Conservation (phyloP, 2,888 invertebrate species). For the Andricus quercusramuli region DNA sequence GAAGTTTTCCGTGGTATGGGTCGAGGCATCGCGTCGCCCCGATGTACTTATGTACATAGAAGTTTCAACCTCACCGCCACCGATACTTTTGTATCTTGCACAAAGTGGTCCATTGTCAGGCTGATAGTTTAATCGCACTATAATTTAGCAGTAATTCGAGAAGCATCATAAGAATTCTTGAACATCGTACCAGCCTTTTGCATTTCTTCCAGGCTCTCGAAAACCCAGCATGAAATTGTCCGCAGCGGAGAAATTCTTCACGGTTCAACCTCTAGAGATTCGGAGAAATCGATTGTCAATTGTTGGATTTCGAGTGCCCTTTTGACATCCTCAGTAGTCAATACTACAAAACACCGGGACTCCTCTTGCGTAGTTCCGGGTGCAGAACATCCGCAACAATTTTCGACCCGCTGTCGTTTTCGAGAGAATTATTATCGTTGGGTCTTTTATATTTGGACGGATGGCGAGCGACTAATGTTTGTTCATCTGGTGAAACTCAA, state of each 20-base stretch:
- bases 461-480: constrained; percentile 29
- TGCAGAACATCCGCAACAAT: constrained; percentile 17
- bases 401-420: constrained; percentile 24
- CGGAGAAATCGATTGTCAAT: constrained; percentile 9
- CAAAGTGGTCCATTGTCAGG: constrained; percentile 59
- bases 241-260: neutral
- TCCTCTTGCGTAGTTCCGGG: constrained; percentile 18
- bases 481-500: constrained; percentile 23
- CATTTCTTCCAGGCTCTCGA: neutral
- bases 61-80: neutral
- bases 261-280: neutral
- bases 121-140: constrained; percentile 59
- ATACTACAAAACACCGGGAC: neutral
- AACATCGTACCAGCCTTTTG: neutral
- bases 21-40: neutral
- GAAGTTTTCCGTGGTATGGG: neutral
- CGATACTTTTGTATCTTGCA: constrained; percentile 30
- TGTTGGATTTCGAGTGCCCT: constrained; percentile 23
- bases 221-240: neutral
- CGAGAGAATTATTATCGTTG: constrained; percentile 23
- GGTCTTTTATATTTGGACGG: constrained; percentile 26
- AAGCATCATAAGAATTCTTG: neutral
- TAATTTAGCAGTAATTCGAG: neutral
- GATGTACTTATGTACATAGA: neutral
- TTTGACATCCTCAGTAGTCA: neutral